phyloP scores from a whole-genome alignment of 2,113 vertebrate species.

The Isurus oxyrinchus region DNA sequence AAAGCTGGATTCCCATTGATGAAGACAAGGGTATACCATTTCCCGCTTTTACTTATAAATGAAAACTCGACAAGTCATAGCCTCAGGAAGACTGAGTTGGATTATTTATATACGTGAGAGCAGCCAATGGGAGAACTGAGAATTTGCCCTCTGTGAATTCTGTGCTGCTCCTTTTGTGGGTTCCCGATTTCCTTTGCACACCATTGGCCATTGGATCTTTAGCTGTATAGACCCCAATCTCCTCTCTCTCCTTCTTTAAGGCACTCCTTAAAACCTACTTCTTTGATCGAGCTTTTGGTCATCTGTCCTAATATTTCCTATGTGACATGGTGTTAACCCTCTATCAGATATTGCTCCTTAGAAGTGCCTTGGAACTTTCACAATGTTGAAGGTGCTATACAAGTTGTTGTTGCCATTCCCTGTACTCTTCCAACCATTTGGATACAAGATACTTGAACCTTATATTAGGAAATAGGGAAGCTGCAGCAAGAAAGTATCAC shows the following conservation, averaged over 20 bases:
- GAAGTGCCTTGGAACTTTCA: not conserved
- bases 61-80: not conserved
- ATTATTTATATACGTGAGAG: not conserved
- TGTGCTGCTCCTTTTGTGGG: not conserved
- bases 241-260: not conserved
- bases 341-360: not conserved
- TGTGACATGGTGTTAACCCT: not conserved
- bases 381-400: not conserved
- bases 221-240: not conserved
- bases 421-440: not conserved
- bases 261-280: not conserved
- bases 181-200: not conserved
- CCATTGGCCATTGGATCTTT: not conserved
- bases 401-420: not conserved
- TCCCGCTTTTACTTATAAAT: not conserved
- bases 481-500: not conserved
- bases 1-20: not conserved
- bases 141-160: not conserved
- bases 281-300: not conserved
- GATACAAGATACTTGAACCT: not conserved
- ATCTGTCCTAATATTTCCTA: not conserved
- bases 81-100: not conserved
- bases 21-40: not conserved
- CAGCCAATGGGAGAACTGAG: not conserved
- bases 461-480: not conserved